These are phyloP conservation scores for Sialis fuliginosa DNA, from an alignment of 2,888 invertebrate genomes.

Conservation along the genomic window DNA sequence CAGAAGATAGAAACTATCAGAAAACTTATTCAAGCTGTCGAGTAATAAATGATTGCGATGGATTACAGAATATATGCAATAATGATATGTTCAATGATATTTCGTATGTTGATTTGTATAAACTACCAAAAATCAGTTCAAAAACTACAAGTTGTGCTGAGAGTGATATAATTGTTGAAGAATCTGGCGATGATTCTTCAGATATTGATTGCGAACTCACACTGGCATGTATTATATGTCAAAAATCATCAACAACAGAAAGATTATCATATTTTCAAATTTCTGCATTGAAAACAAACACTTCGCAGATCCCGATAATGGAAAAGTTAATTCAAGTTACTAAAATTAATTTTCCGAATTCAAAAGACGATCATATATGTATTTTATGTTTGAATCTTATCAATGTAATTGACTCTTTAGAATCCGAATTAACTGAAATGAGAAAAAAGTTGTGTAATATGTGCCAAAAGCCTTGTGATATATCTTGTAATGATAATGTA, in stretches of 20 bases:
- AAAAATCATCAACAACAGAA: conserved; percentile 18
- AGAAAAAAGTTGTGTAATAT: conserved; percentile 19
- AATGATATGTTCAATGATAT: not conserved
- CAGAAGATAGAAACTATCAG: too few relatives aligned
- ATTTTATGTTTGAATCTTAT: conserved; percentile 23
- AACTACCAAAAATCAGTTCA: not conserved
- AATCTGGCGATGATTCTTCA: conserved; percentile 20
- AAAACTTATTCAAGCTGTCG: too few relatives aligned
- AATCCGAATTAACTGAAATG: conserved; percentile 19
- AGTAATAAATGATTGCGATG: not conserved
- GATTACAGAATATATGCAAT: too few relatives aligned
- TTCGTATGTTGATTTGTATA: conserved; percentile 1
- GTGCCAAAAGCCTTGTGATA: conserved; percentile 14
- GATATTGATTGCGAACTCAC: conserved; percentile 14
- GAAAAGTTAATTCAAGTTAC: conserved; percentile 17
- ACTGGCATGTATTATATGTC: conserved; percentile 20
- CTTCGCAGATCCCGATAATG: conserved; percentile 21
- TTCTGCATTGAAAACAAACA: conserved; percentile 22
- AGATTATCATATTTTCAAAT: conserved; percentile 23
- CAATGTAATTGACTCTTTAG: conserved; percentile 24
- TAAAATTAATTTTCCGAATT: conserved; percentile 10
- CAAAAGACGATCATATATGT: conserved; percentile 17
- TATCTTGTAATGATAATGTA: not conserved
- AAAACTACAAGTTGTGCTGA: conserved; percentile 11
- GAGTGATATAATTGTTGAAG: conserved; percentile 25